Percentiles rank a stretch among this genome's conserved stretches.
Conservation (phyloP, 2,888 invertebrate species). For the Smittia sp. region DNA sequence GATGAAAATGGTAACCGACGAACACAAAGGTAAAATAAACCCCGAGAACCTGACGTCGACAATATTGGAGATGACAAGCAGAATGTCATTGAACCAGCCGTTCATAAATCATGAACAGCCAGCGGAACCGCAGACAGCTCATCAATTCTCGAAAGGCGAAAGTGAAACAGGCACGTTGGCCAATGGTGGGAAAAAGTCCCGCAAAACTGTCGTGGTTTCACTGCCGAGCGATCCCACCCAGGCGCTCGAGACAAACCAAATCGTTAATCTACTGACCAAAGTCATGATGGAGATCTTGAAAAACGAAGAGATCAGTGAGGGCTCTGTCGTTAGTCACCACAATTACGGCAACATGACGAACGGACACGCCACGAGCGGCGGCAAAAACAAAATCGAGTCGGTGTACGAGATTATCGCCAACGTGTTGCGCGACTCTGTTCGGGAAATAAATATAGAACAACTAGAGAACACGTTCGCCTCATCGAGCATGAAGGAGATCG, state of each 20-base stretch:
- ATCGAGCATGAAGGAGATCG: conserved; percentile 18
- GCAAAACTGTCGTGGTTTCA: neutral
- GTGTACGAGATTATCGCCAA: conserved; percentile 36
- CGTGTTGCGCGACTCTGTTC: conserved; percentile 25
- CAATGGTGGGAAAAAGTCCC: neutral
- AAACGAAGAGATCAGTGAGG: conserved; percentile 18
- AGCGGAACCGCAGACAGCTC: neutral
- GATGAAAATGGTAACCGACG: conserved; percentile 35
- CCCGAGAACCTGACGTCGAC: neutral
- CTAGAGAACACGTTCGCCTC: conserved; percentile 34
- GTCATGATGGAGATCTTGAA: conserved; percentile 40
- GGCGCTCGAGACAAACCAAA: conserved; percentile 23
- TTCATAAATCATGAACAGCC: neutral
- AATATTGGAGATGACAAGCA: conserved; percentile 30
- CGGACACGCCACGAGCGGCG: neutral
- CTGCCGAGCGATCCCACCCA: neutral
- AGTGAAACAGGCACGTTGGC: neutral
- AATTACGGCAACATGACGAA: neutral
- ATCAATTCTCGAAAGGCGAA: neutral
- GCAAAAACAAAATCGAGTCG: conserved; percentile 23
- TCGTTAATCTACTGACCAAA: conserved; percentile 35
- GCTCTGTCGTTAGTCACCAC: conserved; percentile 18
- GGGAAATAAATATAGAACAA: conserved; percentile 25
- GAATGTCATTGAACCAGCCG: conserved; percentile 2
- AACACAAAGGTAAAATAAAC: conserved; percentile 31